Evolutionary conservation across 2,888 invertebrate genomes (phyloP), one percentile per base, ranked within the genome.

Genomic region (Ichneumon xanthorius): DNA sequence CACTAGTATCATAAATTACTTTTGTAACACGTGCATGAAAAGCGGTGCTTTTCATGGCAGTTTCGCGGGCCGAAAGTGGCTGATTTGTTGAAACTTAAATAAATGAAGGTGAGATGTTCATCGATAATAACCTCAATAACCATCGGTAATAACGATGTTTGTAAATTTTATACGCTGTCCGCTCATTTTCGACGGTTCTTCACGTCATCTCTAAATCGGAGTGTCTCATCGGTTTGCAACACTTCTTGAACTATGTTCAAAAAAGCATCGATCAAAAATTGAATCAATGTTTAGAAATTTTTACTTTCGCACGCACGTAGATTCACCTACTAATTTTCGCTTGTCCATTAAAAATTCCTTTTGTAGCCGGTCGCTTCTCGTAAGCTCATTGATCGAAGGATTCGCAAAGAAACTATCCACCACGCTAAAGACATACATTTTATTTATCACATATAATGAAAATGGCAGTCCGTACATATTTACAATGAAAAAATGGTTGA

Each of bases 381-480:
- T 16, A 16, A 48, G 45, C 16, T 48, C 45, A 61, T 61, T 11
- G 22, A 61, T 61, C 9, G 14, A 61, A 30, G 6, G 40, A 6
- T 58, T 37, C 19, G 7, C 22, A 72, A 71, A 72, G 50, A 84
- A 80, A 75, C 70, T 53, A 76, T 84, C 19, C 26, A 72, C n/a
- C 26, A 78, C 73, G 63, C 81, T 85, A 81, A 81, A 81, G 84
- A 85, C 81, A 84, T 84, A 86, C 84, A 86, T 86, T 86, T 86
- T 86, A 86, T 87, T 87, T 85, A 87, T 87, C 86, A 87, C 87
- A 87, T 87, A 81, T 75, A 85, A 87, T 84, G 85, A 87, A 84
- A 78, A 87, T 87, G 87, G 87, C 87, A 87, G 86, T 87, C 81
- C 82, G 85, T 87, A 87, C 84, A 86, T 87, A 86, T 87, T 86